phyloP scores from a whole-genome alignment of 2,888 invertebrate genomes.

The Scaptomyza parva region DNA sequence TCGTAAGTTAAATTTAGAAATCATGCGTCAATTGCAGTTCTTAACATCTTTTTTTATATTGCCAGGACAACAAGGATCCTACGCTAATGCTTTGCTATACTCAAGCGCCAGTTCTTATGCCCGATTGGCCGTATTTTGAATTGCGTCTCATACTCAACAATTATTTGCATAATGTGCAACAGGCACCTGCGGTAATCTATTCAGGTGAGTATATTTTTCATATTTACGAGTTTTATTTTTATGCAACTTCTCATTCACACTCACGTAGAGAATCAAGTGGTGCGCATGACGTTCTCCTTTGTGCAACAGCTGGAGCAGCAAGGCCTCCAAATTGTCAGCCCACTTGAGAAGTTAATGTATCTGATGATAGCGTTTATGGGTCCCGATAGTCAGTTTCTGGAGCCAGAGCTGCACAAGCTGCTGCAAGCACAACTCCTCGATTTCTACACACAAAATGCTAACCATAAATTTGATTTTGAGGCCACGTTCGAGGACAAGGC shows the following conservation, averaged over 20 bases:
- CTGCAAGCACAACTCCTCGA: constrained; percentile 66
- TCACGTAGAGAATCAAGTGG: constrained; percentile 78
- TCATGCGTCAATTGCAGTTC: neutral
- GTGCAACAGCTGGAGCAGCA: constrained; percentile 78
- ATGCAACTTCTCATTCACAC: neutral
- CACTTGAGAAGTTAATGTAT: constrained; percentile 84
- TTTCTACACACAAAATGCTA: constrained; percentile 71
- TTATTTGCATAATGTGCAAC: constrained; percentile 80
- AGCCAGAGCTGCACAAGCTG: constrained; percentile 79
- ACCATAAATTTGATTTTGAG: constrained; percentile 79
- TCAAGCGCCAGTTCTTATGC: constrained; percentile 89
- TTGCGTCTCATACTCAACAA: constrained; percentile 85
- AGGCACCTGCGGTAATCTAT: constrained; percentile 52
- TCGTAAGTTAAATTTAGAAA: constrained; percentile 59
- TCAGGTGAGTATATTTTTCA: constrained; percentile 31
- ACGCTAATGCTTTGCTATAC: constrained; percentile 86
- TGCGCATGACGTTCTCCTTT: constrained; percentile 82
- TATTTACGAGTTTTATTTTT: neutral
- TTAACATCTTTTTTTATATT: neutral
- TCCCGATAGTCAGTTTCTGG: constrained; percentile 83
- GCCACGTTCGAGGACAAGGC: constrained; percentile 84
- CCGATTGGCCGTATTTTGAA: constrained; percentile 92
- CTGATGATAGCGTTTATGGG: constrained; percentile 85
- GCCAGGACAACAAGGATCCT: constrained; percentile 82
- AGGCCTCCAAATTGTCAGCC: constrained; percentile 77